Base-by-base conservation (phyloP, 2,113 vertebrate genomes). In the Circaetus gallicus region DNA sequence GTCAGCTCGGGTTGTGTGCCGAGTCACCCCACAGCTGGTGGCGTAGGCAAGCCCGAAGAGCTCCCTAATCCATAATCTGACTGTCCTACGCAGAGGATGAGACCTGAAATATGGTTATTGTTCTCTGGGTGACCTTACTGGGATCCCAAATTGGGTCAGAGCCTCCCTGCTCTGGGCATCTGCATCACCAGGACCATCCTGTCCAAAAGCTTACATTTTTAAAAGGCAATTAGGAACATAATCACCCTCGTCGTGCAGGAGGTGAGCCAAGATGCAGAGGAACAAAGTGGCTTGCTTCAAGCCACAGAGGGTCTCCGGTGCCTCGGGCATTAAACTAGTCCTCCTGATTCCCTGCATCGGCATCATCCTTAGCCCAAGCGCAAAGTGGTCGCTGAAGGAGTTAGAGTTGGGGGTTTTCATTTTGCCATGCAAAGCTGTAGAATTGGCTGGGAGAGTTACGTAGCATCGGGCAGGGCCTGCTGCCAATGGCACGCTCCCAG, bases 181-280 rank as follows among this genome's bases (percentile, higher is more conserved):
- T 16, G 12, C 11, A 1, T 49, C 26, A 2, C 59, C 5, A n/a
- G 66, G n/a, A 24, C 58, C 1, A 26, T 13, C 65, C 43, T 13
- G 16, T 6, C 63, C 16, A 7, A 26, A 36, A 25, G 47, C 18
- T 31, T 11, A 10, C 4, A 0, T 1, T 32, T n/a, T 13, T 6
- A 12, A 59, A 32, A 42, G 52, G 58, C 29, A 6, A 2, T 11
- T 12, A 8, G 62, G 62, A 24, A 10, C 2, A 2, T 6, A 2
- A 2, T 26, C 10, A 0, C 13, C 12, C 16, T 21, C 6, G 0
- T 2, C 0, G 5, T 7, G 32, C 66, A 16, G 63, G 63, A 36
- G 47, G n/a, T 2, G 45, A 40, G 17, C 49, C 3, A 4, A 29
- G 59, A 4, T 4, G 63, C 36, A 17, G 32, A 20, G 36, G 67